Evolutionary conservation across 2,113 vertebrate genomes (phyloP).

Genomic region (Furnarius figulus): DNA sequence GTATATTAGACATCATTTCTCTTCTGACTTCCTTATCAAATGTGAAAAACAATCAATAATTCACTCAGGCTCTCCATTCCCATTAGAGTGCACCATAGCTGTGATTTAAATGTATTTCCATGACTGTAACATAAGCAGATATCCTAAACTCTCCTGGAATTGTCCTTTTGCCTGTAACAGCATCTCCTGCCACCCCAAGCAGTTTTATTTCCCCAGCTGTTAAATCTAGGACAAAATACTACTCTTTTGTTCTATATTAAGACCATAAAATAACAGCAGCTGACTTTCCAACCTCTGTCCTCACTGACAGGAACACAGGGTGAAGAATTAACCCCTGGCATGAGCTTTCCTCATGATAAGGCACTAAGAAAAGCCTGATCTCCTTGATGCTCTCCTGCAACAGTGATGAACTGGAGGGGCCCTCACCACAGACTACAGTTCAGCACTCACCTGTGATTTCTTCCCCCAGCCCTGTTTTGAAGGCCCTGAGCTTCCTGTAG

Average conservation of each 20-base stretch:
- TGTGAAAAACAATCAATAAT: constrained; percentile 45
- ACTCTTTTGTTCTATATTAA: constrained; percentile 18
- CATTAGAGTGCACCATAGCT: neutral
- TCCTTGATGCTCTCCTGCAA: neutral
- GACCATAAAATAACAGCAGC: neutral
- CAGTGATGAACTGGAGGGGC: neutral
- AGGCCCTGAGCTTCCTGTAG: neutral
- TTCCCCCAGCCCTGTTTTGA: neutral
- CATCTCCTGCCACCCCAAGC: neutral
- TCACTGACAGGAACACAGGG: neutral
- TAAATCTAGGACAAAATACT: constrained; percentile 28
- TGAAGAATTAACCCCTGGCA: neutral
- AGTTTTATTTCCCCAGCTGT: neutral
- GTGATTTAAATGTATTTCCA: neutral
- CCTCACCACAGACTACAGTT: accelerated
- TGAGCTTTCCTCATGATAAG: neutral
- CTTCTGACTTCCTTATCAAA: constrained; percentile 1
- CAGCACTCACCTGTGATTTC: neutral
- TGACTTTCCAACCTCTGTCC: constrained; percentile 7
- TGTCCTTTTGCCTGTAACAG: neutral
- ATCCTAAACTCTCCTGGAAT: neutral
- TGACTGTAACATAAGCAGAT: neutral
- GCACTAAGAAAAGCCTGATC: neutral
- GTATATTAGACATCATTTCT: neutral
- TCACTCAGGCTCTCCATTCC: neutral